Conservation (phyloP, 2,888 invertebrate species). For the Marronus borbonicus region DNA sequence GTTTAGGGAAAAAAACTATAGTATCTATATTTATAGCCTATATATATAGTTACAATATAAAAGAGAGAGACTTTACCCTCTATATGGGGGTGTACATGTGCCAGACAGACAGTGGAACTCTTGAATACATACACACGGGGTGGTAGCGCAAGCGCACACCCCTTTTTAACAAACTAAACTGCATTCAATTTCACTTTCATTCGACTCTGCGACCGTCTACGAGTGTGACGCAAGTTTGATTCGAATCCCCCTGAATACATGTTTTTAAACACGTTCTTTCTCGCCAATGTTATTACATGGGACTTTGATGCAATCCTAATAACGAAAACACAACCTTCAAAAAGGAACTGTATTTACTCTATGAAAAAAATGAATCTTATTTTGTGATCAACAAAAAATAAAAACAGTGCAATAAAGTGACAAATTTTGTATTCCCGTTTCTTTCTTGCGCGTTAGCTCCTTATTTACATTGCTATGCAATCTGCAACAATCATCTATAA, state of each 20-base stretch:
- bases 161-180: constrained; percentile 60
- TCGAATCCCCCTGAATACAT: constrained; percentile 22
- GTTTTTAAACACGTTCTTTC: constrained; percentile 21
- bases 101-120: constrained; percentile 75
- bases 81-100: constrained; percentile 71
- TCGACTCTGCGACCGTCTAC: constrained; percentile 63
- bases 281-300: constrained; percentile 15
- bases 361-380: neutral
- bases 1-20: neutral
- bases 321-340: constrained; percentile 8
- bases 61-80: constrained; percentile 50
- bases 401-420: constrained; percentile 16
- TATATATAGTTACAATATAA: constrained; percentile 1
- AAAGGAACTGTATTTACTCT: neutral
- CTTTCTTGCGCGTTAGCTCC: constrained; percentile 8
- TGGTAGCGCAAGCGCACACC: constrained; percentile 58
- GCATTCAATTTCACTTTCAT: constrained; percentile 71
- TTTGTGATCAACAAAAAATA: constrained; percentile 15
- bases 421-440: neutral
- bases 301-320: constrained; percentile 25
- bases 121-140: constrained; percentile 58
- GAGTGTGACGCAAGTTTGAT: constrained; percentile 68
- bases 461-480: constrained; percentile 47
- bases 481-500: constrained; percentile 69
- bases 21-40: neutral